Evolutionary conservation across 2,113 vertebrate species (phyloP), one percentile per base, ranked within the genome.

Genomic region (Bubo scandiacus): DNA sequence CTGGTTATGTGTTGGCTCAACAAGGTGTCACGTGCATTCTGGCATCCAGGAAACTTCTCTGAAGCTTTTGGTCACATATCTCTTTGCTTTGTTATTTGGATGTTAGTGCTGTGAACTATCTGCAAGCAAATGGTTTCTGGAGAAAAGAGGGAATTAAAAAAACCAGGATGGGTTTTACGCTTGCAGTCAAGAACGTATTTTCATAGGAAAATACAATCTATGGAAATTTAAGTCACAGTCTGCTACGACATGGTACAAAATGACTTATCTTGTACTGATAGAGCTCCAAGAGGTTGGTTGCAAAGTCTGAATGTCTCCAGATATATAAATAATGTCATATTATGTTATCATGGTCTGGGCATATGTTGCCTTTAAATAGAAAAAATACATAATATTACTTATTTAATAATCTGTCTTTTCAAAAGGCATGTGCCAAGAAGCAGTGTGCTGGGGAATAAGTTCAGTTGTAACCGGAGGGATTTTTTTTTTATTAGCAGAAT

Each of bases 1-100:
- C 61, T 59, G 59, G 8, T 54, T 74, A 14, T 38, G 20, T 27
- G 5, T 70, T 77, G 72, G 22, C 57, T 89, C 72, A 74, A 45
- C 38, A 43, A 68, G 27, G 38, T 47, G n/a, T 79, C 13, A 1
- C 3, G 15, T 47, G 16, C 0, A 0, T 62, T 80, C 2, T 1
- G 42, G 29, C 43, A 11, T 84, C 34, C 40, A 40, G 68, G 52
- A 91, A 42, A 61, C 40, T 78, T 87, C 65, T 59, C 27, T 57
- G 22, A 55, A 61, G 40, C 74, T 85, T 78, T 79, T 89, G 66
- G 40, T 80, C 25, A 25, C 9, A 0, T 49, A 32, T 14, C 36
- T 73, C 57, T 43, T n/a, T 75, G 68, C 15, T 70, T 80, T 79
- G 43, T 63, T 72, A 13, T 55, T 63, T 74, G 68, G 38, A n/a